phyloP scores from a whole-genome alignment of 2,888 invertebrate species.

The Sialis fuliginosa region DNA sequence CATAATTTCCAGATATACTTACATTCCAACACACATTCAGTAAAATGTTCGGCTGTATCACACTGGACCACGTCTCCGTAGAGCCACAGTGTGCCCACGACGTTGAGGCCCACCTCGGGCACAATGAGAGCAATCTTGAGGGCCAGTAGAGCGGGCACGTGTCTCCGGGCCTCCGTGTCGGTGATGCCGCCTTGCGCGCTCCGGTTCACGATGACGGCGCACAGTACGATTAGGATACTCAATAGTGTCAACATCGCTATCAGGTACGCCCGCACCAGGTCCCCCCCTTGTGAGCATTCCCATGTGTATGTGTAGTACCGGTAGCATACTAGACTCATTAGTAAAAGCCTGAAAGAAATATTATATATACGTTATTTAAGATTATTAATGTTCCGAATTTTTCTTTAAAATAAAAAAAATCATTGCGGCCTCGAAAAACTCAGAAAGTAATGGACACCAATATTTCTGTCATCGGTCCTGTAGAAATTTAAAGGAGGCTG shows the following conservation, averaged over 20 bases:
- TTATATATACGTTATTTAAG: background rate
- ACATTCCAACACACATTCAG: conserved; percentile 56
- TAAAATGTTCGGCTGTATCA: conserved; percentile 45
- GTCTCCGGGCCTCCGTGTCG: conserved; percentile 47
- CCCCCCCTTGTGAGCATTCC: conserved; percentile 51
- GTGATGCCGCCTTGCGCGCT: conserved; percentile 65
- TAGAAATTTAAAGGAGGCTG: too few relatives aligned
- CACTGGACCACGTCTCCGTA: conserved; percentile 53
- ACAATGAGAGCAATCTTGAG: conserved; percentile 54
- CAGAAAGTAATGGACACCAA: too few relatives aligned
- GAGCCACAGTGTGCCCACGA: conserved; percentile 69
- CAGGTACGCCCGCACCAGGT: conserved; percentile 52
- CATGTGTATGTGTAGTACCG: conserved; percentile 48
- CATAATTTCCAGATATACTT: conserved; percentile 20
- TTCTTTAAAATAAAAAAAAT: background rate
- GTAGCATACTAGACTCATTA: conserved; percentile 44
- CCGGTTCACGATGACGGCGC: conserved; percentile 47
- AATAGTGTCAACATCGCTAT: conserved; percentile 50
- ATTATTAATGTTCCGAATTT: too few relatives aligned
- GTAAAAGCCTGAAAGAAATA: conserved; percentile 36
- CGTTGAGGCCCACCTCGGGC: conserved; percentile 62
- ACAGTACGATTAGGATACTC: conserved; percentile 39
- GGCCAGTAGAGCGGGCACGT: conserved; percentile 53
- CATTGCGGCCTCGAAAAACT: too few relatives aligned
- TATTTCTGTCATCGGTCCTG: background rate